Percentiles rank a stretch among this genome's conserved stretches.
Evolutionary conservation across 1,140 invertebrate genomes (phyloP).

Genomic region (Paralvinella palmiformis): DNA sequence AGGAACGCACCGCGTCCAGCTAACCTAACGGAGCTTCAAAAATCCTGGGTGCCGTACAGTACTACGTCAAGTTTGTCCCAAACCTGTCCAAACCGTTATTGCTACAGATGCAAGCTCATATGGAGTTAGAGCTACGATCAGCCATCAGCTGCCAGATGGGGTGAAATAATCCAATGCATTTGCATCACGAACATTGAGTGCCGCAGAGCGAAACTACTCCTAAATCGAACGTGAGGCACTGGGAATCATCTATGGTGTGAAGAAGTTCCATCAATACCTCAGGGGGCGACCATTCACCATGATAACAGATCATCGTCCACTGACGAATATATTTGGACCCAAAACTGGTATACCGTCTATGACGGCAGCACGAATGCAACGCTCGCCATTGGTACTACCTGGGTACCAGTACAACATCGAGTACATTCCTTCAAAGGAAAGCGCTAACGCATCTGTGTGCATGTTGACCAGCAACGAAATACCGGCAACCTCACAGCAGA

Average conservation of each 20-base stretch:
- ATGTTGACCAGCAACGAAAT: background rate
- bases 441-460: constrained; percentile 5
- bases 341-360: background rate
- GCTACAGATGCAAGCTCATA: constrained; percentile 34
- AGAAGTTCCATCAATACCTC: no score
- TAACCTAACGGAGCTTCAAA: constrained; percentile 1
- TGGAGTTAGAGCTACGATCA: constrained; percentile 40
- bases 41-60: background rate
- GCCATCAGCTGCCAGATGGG: constrained; percentile 39
- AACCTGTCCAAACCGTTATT: constrained; percentile 1
- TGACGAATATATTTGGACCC: constrained; percentile 1
- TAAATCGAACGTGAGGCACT: constrained; percentile 36
- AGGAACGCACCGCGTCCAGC: no score
- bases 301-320: background rate
- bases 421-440: constrained; percentile 3
- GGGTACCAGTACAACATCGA: background rate
- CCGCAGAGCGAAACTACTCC: no score
- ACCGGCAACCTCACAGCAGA: constrained; percentile 1
- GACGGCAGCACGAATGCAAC: constrained; percentile 1
- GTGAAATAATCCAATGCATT: constrained; percentile 39
- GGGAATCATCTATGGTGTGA: constrained; percentile 34
- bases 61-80: background rate
- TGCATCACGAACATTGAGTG: no score
- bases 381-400: no score
- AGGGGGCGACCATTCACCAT: no score